Evolutionary conservation across 2,113 vertebrate species (phyloP).

Genomic region (Lates calcarifer): DNA sequence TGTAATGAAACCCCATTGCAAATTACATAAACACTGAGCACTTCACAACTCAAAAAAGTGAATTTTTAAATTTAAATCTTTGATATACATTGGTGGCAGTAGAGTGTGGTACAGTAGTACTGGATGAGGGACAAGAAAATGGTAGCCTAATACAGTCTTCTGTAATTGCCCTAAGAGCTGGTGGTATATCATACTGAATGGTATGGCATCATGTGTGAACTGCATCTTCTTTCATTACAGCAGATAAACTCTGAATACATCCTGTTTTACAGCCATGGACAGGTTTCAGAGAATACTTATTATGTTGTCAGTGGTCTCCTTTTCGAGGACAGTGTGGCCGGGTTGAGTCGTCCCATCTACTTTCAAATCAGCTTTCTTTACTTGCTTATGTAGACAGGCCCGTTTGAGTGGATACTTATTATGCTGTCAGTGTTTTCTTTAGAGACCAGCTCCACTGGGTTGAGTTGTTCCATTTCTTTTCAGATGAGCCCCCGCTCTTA

Average conservation of each 20-base stretch:
- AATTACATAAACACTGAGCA: too few relatives aligned
- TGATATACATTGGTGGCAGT: not conserved
- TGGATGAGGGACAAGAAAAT: slow-evolving; percentile 2
- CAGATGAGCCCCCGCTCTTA: slow-evolving; percentile 31
- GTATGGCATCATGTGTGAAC: slow-evolving; percentile 26
- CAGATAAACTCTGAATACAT: slow-evolving; percentile 39
- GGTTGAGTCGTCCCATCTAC: slow-evolving; percentile 53
- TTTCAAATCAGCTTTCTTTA: slow-evolving; percentile 55
- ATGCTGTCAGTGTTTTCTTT: slow-evolving; percentile 67
- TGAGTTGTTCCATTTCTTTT: slow-evolving; percentile 48
- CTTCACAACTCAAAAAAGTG: too few relatives aligned
- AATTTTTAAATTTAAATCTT: not conserved
- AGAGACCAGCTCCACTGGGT: slow-evolving; percentile 36
- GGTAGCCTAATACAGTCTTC: slow-evolving; percentile 10
- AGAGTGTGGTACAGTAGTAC: not conserved
- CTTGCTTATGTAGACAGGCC: slow-evolving; percentile 46
- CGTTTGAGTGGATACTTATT: slow-evolving; percentile 65
- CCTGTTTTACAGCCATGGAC: slow-evolving; percentile 17
- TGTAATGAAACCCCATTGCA: too few relatives aligned
- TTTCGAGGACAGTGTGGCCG: slow-evolving; percentile 29
- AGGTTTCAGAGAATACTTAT: slow-evolving; percentile 45
- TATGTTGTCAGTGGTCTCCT: slow-evolving; percentile 64
- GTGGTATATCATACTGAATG: slow-evolving; percentile 15
- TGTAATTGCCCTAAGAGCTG: not conserved
- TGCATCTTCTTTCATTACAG: slow-evolving; percentile 28